Conservation (phyloP, 2,797 vertebrate genomes). For the Syngnathus acus region DNA sequence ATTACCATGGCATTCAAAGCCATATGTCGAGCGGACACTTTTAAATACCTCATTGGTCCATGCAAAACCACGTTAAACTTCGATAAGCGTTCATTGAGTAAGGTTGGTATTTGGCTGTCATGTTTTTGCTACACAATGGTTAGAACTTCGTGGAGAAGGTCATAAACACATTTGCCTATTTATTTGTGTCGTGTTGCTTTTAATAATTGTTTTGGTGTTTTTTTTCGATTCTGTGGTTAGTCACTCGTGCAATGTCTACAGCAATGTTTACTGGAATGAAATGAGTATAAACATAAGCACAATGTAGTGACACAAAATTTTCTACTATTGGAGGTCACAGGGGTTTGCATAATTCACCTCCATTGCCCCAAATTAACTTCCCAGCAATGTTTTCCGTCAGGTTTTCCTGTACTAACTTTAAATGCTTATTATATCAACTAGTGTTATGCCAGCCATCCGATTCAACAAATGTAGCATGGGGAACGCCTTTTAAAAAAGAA, state of each 20-base stretch:
- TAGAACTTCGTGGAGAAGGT: background rate
- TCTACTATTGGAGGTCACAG: background rate
- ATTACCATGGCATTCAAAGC: slow-evolving; percentile 67
- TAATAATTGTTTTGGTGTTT: background rate
- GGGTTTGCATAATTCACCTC: background rate
- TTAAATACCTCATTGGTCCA: slow-evolving; percentile 42
- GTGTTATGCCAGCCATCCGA: background rate
- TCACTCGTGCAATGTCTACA: background rate
- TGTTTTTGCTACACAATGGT: background rate
- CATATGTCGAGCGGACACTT: slow-evolving; percentile 55
- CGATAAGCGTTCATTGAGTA: slow-evolving; percentile 37
- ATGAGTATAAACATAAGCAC: background rate
- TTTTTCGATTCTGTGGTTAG: too few relatives aligned
- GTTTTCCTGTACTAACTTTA: background rate
- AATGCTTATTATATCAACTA: background rate
- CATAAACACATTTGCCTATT: background rate
- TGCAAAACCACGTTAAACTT: slow-evolving; percentile 40
- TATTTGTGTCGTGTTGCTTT: background rate
- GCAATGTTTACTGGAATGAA: background rate
- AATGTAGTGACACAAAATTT: background rate
- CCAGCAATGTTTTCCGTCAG: background rate
- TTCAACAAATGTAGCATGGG: background rate
- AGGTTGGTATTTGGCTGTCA: slow-evolving; percentile 60
- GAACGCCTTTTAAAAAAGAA: too few relatives aligned
- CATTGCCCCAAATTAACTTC: background rate